These are phyloP conservation scores for Vidua macroura DNA, from an alignment of 2,113 vertebrate species.

Conservation along the genomic window DNA sequence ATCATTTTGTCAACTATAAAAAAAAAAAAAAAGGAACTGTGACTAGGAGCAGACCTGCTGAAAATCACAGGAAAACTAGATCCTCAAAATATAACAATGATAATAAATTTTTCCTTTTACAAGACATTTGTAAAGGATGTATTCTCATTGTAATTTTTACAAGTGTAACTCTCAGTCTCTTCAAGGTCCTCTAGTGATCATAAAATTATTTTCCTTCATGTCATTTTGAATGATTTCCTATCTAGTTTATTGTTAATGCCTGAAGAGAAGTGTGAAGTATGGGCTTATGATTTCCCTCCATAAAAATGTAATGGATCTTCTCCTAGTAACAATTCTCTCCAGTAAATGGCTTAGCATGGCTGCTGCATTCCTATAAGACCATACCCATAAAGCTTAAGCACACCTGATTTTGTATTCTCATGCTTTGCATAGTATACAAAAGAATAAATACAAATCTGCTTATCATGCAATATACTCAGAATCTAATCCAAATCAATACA, in stretches of 20 bases:
- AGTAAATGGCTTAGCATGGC: background rate
- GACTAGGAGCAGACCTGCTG: background rate
- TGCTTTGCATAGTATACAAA: background rate
- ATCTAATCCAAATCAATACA: background rate
- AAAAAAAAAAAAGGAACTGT: background rate
- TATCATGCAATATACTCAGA: background rate
- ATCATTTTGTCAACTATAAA: background rate
- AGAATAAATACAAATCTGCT: background rate
- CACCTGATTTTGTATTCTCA: background rate
- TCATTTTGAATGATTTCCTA: slow-evolving; percentile 42
- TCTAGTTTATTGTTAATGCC: slow-evolving; percentile 45
- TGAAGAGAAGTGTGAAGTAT: slow-evolving; percentile 42
- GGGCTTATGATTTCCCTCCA: slow-evolving; percentile 20
- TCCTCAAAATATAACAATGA: slow-evolving; percentile 19
- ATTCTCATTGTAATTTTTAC: slow-evolving; percentile 26
- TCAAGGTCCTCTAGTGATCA: background rate
- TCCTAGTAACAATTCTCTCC: background rate
- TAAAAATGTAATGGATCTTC: slow-evolving; percentile 37
- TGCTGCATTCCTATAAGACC: background rate
- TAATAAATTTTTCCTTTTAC: slow-evolving; percentile 21
- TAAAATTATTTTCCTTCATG: slow-evolving; percentile 25
- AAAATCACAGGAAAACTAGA: background rate
- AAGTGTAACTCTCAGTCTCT: background rate
- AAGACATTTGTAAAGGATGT: background rate
- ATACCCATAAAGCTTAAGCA: background rate